phyloP scores from a whole-genome alignment of 2,888 invertebrate genomes.

The Lamellibrachia columna region DNA sequence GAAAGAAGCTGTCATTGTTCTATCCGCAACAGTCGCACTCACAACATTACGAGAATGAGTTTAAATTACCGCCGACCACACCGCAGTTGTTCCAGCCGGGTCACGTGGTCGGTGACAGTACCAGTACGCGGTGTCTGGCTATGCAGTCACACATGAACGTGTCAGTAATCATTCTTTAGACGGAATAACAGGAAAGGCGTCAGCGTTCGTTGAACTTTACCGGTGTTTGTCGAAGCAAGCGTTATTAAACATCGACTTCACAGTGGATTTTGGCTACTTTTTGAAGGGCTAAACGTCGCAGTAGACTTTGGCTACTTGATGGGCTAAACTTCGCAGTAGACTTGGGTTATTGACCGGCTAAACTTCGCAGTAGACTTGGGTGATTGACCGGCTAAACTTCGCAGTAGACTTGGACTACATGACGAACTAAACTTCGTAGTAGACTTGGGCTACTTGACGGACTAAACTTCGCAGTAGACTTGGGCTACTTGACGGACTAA shows the following conservation, averaged over 20 bases:
- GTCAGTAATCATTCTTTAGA: not conserved
- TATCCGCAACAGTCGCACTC: not conserved
- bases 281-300: not conserved
- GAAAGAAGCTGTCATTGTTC: not conserved
- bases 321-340: no score
- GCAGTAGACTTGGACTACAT: not conserved
- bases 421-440: not conserved
- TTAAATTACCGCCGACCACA: not conserved
- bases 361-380: no score
- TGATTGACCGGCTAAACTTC: no score
- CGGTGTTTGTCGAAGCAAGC: not conserved
- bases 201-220: not conserved
- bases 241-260: not conserved
- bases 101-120: not conserved
- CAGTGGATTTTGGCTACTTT: not conserved
- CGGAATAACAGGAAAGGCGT: not conserved
- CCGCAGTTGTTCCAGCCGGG: not conserved
- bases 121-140: not conserved
- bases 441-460: not conserved
- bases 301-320: no score
- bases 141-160: not conserved
- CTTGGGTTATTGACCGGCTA: no score
- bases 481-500: no score
- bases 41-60: not conserved
- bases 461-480: no score